These are phyloP conservation scores for Eretmochelys imbricata DNA, from an alignment of 2,113 vertebrate species.

Conservation along the genomic window DNA sequence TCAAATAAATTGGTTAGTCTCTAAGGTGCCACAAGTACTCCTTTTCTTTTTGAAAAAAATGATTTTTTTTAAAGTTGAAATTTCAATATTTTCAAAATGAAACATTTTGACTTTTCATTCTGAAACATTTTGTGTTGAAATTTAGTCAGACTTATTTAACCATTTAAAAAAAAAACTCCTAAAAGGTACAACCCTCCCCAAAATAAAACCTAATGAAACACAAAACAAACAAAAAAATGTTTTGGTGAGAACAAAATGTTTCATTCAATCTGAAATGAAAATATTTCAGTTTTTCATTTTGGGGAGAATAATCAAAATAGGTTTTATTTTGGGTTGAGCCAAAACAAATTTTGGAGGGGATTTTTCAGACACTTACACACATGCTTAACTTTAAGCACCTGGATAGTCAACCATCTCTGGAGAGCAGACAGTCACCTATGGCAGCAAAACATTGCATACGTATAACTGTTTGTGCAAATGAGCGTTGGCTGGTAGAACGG, in stretches of 20 bases:
- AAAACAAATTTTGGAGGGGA: not conserved
- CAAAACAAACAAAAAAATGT: too few relatives aligned
- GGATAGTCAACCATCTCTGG: not conserved
- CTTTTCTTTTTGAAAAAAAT: not conserved
- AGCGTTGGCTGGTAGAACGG: not conserved
- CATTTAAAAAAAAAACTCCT: too few relatives aligned
- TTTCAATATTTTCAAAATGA: not conserved
- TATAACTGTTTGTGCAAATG: not conserved
- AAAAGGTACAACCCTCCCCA: too few relatives aligned
- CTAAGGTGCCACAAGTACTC: too few relatives aligned
- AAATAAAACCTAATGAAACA: not conserved
- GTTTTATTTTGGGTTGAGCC: not conserved
- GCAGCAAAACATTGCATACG: not conserved
- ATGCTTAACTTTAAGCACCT: not conserved
- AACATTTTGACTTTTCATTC: not conserved
- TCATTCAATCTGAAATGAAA: not conserved
- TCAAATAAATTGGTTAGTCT: too few relatives aligned
- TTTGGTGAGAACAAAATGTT: not conserved
- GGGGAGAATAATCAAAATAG: not conserved
- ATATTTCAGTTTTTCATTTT: not conserved
- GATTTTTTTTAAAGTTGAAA: not conserved
- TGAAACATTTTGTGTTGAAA: not conserved
- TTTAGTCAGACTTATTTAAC: not conserved
- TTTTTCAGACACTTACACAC: not conserved
- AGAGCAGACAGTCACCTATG: not conserved